These are phyloP conservation scores for Leptinotarsa haldemani DNA, from an alignment of 2,888 invertebrate genomes.

Conservation along the genomic window DNA sequence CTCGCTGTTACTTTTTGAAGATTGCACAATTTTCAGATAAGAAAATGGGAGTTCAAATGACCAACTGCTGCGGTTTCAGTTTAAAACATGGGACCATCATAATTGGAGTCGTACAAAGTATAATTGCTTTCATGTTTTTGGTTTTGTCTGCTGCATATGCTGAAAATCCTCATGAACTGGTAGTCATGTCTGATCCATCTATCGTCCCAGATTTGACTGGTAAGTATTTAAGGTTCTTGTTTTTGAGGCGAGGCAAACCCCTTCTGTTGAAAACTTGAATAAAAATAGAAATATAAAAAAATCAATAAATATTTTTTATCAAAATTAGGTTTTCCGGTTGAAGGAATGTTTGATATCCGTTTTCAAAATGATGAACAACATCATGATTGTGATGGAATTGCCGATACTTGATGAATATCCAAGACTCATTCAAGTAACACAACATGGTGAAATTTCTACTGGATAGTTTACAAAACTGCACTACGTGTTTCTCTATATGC, in stretches of 20 bases:
- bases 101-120: conserved; percentile 61
- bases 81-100: conserved; percentile 61
- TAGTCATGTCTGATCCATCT: conserved; percentile 60
- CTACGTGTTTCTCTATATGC: no score
- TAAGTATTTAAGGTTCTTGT: conserved; percentile 42
- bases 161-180: conserved; percentile 62
- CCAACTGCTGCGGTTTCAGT: conserved; percentile 54
- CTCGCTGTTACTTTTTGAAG: not conserved
- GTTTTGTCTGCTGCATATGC: conserved; percentile 62
- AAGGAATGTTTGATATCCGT: no score
- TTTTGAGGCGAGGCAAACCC: not conserved
- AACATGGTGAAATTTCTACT: no score
- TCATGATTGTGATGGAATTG: no score
- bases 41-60: conserved; percentile 51
- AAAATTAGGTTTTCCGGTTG: no score
- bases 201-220: conserved; percentile 57
- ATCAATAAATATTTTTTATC: no score
- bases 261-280: no score
- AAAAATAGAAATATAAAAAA: no score
- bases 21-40: conserved; percentile 20
- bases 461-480: no score
- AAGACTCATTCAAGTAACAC: no score
- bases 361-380: no score
- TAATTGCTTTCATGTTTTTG: conserved; percentile 60
- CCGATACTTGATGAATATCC: no score